Conservation (phyloP, 2,797 vertebrate genomes). For the Megalops cyprinoides region DNA sequence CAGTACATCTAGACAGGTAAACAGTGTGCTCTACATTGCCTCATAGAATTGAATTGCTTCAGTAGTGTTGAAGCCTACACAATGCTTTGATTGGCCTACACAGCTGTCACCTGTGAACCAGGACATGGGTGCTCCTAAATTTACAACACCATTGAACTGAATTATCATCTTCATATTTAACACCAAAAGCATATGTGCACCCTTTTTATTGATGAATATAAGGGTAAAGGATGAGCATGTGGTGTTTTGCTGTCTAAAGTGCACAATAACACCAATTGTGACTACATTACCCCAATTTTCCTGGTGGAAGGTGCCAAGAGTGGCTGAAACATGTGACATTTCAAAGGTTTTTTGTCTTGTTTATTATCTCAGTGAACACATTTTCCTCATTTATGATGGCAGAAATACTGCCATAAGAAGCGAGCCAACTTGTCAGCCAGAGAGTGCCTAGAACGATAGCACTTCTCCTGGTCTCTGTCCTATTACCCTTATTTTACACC, state of each 20-base stretch:
- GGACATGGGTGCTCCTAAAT: too few relatives aligned
- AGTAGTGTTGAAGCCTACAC: too few relatives aligned
- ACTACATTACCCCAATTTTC: slow-evolving; percentile 13
- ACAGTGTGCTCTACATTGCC: too few relatives aligned
- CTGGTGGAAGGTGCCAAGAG: slow-evolving; percentile 7
- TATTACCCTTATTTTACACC: neutral
- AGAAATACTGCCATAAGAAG: slow-evolving; percentile 9
- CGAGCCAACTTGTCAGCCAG: neutral
- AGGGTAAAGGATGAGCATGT: neutral
- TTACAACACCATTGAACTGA: neutral
- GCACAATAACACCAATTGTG: too few relatives aligned
- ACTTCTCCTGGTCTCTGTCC: neutral
- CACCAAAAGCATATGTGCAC: neutral
- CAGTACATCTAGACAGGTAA: too few relatives aligned
- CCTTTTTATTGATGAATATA: neutral
- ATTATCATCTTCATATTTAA: neutral
- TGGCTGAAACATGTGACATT: neutral
- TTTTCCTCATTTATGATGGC: slow-evolving; percentile 22
- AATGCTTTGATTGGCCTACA: too few relatives aligned
- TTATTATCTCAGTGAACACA: slow-evolving; percentile 27
- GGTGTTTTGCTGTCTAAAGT: too few relatives aligned
- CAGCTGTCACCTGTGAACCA: too few relatives aligned
- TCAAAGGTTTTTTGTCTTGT: slow-evolving; percentile 6
- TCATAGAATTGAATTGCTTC: too few relatives aligned
- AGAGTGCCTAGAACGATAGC: neutral